phyloP scores from a whole-genome alignment of 2,797 vertebrate genomes.

The Gallinago solitaria region DNA sequence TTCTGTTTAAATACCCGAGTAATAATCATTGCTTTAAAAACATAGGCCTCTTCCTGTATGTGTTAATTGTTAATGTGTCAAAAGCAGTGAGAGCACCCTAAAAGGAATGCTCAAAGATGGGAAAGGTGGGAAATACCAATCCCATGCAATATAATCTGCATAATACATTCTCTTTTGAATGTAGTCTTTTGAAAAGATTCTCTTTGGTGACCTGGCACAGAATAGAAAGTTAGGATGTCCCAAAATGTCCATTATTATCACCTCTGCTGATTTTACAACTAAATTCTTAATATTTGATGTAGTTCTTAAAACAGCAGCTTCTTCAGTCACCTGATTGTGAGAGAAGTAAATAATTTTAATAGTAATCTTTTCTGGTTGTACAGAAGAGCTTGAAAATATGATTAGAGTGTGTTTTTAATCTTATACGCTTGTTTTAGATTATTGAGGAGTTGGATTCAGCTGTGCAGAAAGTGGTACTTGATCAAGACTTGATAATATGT shows the following conservation, averaged over 20 bases:
- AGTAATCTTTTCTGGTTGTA: background rate
- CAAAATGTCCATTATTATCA: background rate
- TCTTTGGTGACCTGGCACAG: background rate
- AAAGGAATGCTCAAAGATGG: background rate
- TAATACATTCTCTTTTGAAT: background rate
- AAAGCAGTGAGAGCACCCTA: background rate
- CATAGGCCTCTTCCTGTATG: background rate
- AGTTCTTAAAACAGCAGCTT: background rate
- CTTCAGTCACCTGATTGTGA: background rate
- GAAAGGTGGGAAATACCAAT: background rate
- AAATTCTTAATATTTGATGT: background rate
- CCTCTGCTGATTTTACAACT: background rate
- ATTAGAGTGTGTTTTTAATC: constrained; percentile 17
- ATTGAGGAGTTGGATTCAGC: constrained; percentile 1
- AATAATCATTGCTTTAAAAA: background rate
- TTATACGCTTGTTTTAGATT: constrained; percentile 9
- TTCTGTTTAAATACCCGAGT: background rate
- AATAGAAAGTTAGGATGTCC: background rate
- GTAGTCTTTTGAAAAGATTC: background rate
- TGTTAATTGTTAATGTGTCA: background rate
- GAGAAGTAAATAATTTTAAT: background rate
- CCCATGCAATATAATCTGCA: background rate
- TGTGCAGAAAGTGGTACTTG: constrained; percentile 16
- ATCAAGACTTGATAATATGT: background rate
- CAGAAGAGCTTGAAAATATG: background rate